Conservation (phyloP, 2,888 invertebrate genomes). For the Syrista parreyssii region DNA sequence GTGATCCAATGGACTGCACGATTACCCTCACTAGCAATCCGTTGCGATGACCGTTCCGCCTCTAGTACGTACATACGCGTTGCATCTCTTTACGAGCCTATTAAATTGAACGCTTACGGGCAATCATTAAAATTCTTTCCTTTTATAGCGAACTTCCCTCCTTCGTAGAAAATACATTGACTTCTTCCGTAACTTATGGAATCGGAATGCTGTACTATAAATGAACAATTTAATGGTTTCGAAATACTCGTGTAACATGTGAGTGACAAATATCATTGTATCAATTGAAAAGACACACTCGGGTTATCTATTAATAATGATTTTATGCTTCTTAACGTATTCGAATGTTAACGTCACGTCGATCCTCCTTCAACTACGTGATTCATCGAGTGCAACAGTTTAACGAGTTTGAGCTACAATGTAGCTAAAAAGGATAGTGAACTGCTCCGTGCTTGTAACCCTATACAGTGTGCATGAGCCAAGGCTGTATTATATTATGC, state of each 20-base stretch:
- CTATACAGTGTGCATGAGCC: constrained; percentile 23
- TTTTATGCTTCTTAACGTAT: background rate
- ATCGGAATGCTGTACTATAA: background rate
- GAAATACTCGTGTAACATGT: background rate
- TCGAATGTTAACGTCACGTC: background rate
- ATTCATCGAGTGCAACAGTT: background rate
- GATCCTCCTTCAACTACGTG: background rate
- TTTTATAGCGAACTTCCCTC: background rate
- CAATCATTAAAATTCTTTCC: background rate
- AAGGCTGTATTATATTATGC: constrained; percentile 38
- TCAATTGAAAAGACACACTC: background rate
- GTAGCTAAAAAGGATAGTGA: background rate
- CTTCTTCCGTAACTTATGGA: background rate
- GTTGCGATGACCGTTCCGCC: background rate
- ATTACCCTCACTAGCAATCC: background rate
- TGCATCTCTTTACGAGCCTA: background rate
- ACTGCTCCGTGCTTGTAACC: constrained; percentile 18
- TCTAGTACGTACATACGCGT: background rate
- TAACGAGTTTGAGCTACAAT: background rate
- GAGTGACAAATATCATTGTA: background rate
- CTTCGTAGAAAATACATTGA: background rate
- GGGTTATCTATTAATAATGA: background rate
- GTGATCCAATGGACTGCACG: background rate
- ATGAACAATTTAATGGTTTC: background rate
- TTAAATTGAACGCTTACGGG: background rate